Evolutionary conservation across 1,140 invertebrate genomes (phyloP), one percentile per base, ranked within the genome.

Genomic region (Drosophila lacteicornis): DNA sequence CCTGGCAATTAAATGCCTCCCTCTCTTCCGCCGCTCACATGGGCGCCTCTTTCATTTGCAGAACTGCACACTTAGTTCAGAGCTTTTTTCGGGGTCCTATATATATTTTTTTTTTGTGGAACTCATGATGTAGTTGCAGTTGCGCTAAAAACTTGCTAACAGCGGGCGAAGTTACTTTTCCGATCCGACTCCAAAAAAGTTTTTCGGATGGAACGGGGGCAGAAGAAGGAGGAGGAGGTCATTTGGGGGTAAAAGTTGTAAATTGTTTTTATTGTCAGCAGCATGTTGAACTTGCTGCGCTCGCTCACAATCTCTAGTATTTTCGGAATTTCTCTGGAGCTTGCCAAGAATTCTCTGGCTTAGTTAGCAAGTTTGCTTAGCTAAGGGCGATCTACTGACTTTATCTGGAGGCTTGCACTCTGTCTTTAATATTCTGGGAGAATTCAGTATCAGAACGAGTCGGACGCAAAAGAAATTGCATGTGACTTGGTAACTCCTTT

Each of bases 41-140:
- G 51, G 7, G 12, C 6, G 13, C 36, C 51, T 53, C 51, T 13
- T 36, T 36, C 17, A 12, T 36, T 12, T n/a, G 13, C 5, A 7
- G 15, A 30, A 30, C 49, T 51, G 49, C 27, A 51, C 27, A 1
- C 17, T 2, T 13, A 22, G 19, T 55, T 38, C 17, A 22, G 51
- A 19, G 13, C 12, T 2, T 11, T 11, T 53, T 15, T 22, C 33
- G 9, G 33, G 33, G 8, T 36, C 17, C 51, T 0, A 36, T 36
- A 36, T 11, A 33, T 33, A 33, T 15, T 15, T 40, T 15, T 40
- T n/a, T 38, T 55, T 68, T 74, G 61, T 36, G 49, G 45, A 69
- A 65, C 66, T 75, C 33, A 7, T 22, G 75, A 86, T 87, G 81
- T 70, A 82, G 79, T 76, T 79, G 79, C 75, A 86, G 47, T 71